phyloP scores from a whole-genome alignment of 2,797 vertebrate species.

The Acanthurus lineatus region DNA sequence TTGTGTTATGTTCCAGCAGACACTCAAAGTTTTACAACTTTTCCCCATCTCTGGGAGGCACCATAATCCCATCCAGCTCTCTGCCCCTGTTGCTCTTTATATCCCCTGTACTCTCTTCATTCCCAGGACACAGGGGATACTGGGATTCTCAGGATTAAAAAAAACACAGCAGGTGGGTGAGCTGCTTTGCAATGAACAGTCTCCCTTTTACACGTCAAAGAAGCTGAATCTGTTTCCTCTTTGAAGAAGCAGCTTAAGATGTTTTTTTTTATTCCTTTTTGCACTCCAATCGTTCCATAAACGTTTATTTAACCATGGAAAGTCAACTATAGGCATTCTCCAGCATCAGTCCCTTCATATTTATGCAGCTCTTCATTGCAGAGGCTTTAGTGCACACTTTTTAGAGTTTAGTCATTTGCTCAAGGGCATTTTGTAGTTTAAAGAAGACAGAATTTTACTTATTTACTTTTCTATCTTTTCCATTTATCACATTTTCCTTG shows the following conservation, averaged over 20 bases:
- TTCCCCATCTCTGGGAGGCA: constrained; percentile 11
- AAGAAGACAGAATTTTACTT: not conserved
- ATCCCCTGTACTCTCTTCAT: constrained; percentile 10
- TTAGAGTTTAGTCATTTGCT: constrained; percentile 2
- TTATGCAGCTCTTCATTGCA: constrained; percentile 2
- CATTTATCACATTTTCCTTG: not conserved
- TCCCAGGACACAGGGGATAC: constrained; percentile 20
- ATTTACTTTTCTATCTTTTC: not conserved
- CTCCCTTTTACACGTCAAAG: constrained; percentile 31
- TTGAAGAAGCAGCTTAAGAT: constrained; percentile 44
- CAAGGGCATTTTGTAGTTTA: not conserved
- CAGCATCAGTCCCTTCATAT: constrained; percentile 2
- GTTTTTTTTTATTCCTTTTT: constrained; percentile 9
- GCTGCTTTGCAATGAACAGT: constrained; percentile 24
- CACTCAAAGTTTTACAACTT: constrained; percentile 3
- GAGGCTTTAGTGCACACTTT: not conserved
- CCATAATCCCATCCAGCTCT: constrained; percentile 4
- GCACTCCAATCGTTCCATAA: constrained; percentile 25
- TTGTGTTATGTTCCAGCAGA: constrained; percentile 15
- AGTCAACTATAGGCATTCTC: constrained; percentile 10
- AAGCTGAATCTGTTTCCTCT: constrained; percentile 48
- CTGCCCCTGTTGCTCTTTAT: constrained; percentile 12
- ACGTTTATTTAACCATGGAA: constrained; percentile 47
- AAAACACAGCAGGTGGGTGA: constrained; percentile 39
- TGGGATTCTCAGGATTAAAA: constrained; percentile 53